phyloP scores from a whole-genome alignment of 2,797 vertebrate species.

The Molothrus ater region DNA sequence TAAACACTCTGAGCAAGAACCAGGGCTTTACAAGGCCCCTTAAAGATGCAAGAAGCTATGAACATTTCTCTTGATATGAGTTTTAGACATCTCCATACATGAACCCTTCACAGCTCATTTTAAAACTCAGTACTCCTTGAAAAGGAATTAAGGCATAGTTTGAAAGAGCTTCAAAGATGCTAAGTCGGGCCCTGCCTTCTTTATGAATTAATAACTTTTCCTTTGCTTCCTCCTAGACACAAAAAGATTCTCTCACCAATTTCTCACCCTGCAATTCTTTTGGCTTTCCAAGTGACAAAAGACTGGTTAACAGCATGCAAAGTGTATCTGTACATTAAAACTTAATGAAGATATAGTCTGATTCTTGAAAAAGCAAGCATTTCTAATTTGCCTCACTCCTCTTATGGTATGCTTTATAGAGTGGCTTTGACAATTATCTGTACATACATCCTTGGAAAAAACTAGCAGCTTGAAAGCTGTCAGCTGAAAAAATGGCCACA shows the following conservation, averaged over 20 bases:
- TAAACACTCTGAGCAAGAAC: neutral
- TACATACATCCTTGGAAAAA: neutral
- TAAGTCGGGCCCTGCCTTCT: neutral
- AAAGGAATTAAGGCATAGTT: neutral
- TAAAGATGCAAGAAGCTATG: neutral
- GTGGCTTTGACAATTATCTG: neutral
- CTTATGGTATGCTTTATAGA: fast-evolving
- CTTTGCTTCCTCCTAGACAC: neutral
- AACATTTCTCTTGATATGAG: neutral
- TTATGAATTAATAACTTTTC: neutral
- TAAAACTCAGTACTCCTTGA: neutral
- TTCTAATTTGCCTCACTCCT: neutral
- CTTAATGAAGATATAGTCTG: neutral
- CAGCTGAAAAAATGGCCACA: neutral
- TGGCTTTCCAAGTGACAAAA: neutral
- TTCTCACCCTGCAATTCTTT: neutral
- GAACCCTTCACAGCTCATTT: neutral
- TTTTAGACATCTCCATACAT: neutral
- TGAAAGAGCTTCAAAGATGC: neutral
- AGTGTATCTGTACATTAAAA: neutral
- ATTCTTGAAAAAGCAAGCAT: neutral
- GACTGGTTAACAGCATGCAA: neutral
- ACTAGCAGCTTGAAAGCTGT: neutral
- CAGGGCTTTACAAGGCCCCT: neutral
- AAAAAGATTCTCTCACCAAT: neutral